Conservation (phyloP, 2,888 invertebrate genomes). For the Himalopsyche anomala region DNA sequence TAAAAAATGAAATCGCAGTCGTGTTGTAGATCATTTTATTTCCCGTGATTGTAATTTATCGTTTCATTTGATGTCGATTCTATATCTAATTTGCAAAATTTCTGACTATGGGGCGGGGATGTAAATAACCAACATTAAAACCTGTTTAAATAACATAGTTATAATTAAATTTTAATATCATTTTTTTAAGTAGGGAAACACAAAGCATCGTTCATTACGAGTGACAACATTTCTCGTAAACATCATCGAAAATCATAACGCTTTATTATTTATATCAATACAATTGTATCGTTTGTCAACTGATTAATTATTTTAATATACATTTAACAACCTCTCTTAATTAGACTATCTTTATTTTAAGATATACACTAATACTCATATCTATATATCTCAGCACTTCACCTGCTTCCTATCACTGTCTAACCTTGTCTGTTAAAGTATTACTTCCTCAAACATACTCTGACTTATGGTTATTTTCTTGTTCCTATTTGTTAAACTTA, state of each 20-base stretch:
- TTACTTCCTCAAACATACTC: not conserved
- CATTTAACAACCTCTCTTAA: not conserved
- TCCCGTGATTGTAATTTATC: too few relatives aligned
- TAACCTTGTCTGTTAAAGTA: constrained; percentile 19
- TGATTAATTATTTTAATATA: not conserved
- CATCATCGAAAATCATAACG: not conserved
- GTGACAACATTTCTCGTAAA: not conserved
- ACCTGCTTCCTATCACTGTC: constrained; percentile 12
- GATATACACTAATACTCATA: not conserved
- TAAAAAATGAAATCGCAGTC: too few relatives aligned
- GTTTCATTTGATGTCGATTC: too few relatives aligned
- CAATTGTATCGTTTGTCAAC: not conserved
- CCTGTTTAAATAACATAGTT: not conserved
- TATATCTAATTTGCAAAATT: not conserved
- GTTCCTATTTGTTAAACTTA: not conserved
- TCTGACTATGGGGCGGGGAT: not conserved
- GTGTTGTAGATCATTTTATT: too few relatives aligned
- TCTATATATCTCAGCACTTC: not conserved
- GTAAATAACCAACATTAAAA: constrained; percentile 28
- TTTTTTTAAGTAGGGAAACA: constrained; percentile 14
- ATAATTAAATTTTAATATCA: not conserved
- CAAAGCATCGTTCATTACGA: not conserved
- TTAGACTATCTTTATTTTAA: not conserved
- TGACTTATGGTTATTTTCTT: not conserved
- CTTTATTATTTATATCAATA: not conserved